phyloP scores from a whole-genome alignment of 1,140 invertebrate genomes.

The Dufourea novaeangliae region DNA sequence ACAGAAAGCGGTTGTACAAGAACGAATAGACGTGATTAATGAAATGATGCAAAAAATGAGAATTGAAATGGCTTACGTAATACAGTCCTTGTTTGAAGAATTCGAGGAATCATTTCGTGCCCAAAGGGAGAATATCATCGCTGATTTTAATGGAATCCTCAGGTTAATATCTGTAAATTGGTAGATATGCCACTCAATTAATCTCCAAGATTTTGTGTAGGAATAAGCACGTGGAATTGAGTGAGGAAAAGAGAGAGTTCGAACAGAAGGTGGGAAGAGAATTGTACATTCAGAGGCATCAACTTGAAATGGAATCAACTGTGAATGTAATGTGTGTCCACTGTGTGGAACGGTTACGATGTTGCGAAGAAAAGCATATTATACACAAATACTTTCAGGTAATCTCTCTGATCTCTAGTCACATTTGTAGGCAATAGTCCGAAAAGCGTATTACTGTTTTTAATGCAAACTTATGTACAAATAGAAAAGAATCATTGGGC shows the following conservation, averaged over 20 bases:
- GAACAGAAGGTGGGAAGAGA: conserved; percentile 61
- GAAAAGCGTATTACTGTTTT: neutral
- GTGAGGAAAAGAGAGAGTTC: conserved; percentile 46
- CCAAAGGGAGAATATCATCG: conserved; percentile 70
- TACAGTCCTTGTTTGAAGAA: conserved; percentile 66
- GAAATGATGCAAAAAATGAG: conserved; percentile 72
- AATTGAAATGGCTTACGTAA: conserved; percentile 65
- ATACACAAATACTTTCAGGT: conserved; percentile 71
- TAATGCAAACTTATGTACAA: conserved; percentile 27
- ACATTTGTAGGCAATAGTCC: neutral
- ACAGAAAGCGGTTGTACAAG: conserved; percentile 64
- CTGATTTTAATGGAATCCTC: conserved; percentile 74
- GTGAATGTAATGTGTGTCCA: conserved; percentile 76
- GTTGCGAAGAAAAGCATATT: conserved; percentile 66
- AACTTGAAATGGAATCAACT: conserved; percentile 77
- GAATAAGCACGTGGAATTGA: conserved; percentile 45
- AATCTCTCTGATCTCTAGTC: neutral
- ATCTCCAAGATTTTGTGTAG: conserved; percentile 28
- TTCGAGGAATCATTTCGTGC: conserved; percentile 64
- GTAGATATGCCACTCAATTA: conserved; percentile 31
- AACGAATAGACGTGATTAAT: conserved; percentile 66
- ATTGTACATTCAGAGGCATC: conserved; percentile 65
- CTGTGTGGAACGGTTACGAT: conserved; percentile 76
- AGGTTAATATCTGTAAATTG: conserved; percentile 52
- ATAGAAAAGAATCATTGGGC: conserved; percentile 62